Percentiles rank a stretch among this genome's conserved stretches.
These are phyloP conservation scores for Papilio demoleus DNA, from an alignment of 2,888 invertebrate species.

Conservation along the genomic window DNA sequence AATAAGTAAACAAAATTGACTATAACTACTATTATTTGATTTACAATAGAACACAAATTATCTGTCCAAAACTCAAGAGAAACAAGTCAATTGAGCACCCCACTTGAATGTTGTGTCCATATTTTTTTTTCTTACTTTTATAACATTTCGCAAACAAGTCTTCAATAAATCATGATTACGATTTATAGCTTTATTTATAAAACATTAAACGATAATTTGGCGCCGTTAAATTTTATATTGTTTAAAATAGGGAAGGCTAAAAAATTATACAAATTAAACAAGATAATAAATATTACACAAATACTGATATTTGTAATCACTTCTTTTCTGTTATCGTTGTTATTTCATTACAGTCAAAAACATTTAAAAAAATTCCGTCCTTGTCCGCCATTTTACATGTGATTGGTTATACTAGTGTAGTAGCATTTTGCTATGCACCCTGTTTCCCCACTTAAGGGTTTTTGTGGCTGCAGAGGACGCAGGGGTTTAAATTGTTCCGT, in stretches of 20 bases:
- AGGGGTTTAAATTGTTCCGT: conserved; percentile 73
- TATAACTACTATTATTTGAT: conserved; percentile 10
- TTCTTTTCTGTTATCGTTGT: conserved; percentile 1
- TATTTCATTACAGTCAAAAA: neutral
- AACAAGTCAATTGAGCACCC: conserved; percentile 76
- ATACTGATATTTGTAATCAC: conserved; percentile 7
- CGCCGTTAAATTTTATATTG: neutral
- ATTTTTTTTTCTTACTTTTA: neutral
- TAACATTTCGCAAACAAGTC: neutral
- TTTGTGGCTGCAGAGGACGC: conserved; percentile 57
- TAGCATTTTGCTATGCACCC: conserved; percentile 50
- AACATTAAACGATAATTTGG: conserved; percentile 12
- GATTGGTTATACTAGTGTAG: neutral
- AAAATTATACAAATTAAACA: conserved; percentile 14
- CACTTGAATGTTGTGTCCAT: conserved; percentile 2
- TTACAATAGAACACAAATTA: conserved; percentile 45
- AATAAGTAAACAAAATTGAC: conserved; percentile 1
- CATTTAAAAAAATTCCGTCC: neutral
- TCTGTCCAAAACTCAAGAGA: conserved; percentile 60
- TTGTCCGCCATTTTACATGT: conserved; percentile 9
- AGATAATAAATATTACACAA: conserved; percentile 1
- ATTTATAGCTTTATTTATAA: conserved; percentile 7
- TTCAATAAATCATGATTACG: neutral
- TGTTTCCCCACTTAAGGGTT: conserved; percentile 70
- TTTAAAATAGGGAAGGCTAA: conserved; percentile 1